Evolutionary conservation across 2,797 vertebrate species (phyloP).

Genomic region (Decapterus maruadsi): DNA sequence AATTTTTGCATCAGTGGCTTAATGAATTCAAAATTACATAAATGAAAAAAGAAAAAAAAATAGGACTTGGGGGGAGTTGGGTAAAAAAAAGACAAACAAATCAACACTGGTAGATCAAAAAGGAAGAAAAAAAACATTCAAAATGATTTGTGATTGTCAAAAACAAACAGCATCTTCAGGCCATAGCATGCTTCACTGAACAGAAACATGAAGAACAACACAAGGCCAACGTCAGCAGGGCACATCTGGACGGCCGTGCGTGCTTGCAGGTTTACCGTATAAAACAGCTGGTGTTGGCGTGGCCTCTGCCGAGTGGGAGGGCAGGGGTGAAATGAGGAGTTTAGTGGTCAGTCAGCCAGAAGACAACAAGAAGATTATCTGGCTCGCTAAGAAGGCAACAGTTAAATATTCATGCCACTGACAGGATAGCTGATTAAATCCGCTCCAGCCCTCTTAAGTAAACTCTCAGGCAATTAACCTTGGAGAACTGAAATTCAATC

Average conservation of each 20-base stretch:
- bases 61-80: not conserved
- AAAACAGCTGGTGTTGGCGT: conserved; percentile 91
- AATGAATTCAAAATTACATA: conserved; percentile 33
- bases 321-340: conserved; percentile 86
- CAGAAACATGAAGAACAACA: conserved; percentile 62
- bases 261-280: conserved; percentile 91
- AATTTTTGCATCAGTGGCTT: conserved; percentile 12
- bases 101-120: conserved; percentile 10
- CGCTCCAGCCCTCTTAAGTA: conserved; percentile 7
- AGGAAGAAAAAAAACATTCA: not conserved
- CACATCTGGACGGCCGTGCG: conserved; percentile 51
- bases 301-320: conserved; percentile 92
- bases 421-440: conserved; percentile 50
- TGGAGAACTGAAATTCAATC: conserved; percentile 45
- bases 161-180: conserved; percentile 49
- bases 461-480: conserved; percentile 59
- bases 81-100: conserved; percentile 1
- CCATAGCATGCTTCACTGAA: conserved; percentile 73
- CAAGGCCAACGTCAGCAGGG: conserved; percentile 51
- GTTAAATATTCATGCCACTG: conserved; percentile 69
- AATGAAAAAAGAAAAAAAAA: conserved; percentile 19
- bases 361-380: conserved; percentile 60
- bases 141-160: conserved; percentile 29
- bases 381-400: conserved; percentile 43
- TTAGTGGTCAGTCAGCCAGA: conserved; percentile 80